Evolutionary conservation across 2,113 vertebrate species (phyloP).

Genomic region (Meleagris gallopavo): DNA sequence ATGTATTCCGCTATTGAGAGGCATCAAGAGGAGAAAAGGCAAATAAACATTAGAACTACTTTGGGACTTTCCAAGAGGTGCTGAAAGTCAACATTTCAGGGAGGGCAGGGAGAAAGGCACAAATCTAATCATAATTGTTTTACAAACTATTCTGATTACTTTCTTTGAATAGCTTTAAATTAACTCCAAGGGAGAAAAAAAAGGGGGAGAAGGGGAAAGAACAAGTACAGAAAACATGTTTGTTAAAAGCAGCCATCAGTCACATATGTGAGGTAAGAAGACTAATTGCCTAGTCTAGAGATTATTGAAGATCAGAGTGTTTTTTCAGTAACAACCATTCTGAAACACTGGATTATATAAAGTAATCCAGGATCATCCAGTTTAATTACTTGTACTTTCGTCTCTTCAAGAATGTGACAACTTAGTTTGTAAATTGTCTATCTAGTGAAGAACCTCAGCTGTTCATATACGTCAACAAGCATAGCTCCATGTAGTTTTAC

Average conservation of each 20-base stretch:
- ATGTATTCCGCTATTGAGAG: neutral
- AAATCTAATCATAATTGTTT: neutral
- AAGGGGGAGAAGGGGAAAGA: neutral
- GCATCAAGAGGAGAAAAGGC: neutral
- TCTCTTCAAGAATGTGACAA: neutral
- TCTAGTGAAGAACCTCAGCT: neutral
- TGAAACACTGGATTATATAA: constrained; percentile 35
- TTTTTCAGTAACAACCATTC: neutral
- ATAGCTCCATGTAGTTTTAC: neutral
- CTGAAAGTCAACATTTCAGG: neutral
- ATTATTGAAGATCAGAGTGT: constrained; percentile 45
- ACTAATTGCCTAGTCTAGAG: constrained; percentile 13
- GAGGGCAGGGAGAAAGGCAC: neutral
- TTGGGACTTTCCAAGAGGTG: neutral
- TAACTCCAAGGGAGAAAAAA: neutral
- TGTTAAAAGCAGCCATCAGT: neutral
- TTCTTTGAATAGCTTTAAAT: neutral
- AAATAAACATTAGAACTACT: neutral
- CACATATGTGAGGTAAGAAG: neutral
- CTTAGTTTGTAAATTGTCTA: neutral
- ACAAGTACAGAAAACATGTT: neutral
- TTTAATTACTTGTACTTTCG: constrained; percentile 42
- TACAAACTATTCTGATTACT: neutral
- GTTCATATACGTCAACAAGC: neutral
- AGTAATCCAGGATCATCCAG: constrained; percentile 1